These are phyloP conservation scores for Nasonovia ribisnigri DNA, from an alignment of 2,888 invertebrate genomes.

Conservation along the genomic window DNA sequence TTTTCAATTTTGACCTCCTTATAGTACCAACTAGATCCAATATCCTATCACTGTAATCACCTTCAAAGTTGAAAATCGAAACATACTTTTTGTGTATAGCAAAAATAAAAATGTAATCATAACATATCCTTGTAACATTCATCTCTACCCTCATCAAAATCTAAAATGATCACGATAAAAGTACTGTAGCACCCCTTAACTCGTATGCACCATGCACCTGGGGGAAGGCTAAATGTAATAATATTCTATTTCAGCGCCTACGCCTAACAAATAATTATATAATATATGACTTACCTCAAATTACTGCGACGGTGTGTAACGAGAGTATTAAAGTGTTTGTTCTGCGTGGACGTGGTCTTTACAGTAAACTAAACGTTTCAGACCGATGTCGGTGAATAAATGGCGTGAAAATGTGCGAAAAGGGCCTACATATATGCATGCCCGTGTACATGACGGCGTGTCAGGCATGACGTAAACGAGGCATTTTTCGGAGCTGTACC, in stretches of 20 bases:
- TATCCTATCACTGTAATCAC: too few species aligned
- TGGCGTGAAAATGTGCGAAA: neutral
- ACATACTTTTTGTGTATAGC: too few species aligned
- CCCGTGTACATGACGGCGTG: neutral
- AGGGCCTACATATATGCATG: neutral
- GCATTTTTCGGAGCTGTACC: neutral
- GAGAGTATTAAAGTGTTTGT: neutral
- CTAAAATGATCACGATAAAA: neutral
- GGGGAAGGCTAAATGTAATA: neutral
- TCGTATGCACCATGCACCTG: neutral
- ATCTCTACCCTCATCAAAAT: neutral
- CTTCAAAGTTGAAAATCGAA: too few species aligned
- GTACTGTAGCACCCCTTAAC: too few species aligned
- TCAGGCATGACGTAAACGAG: neutral
- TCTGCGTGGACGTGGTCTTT: neutral
- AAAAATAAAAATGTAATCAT: too few species aligned
- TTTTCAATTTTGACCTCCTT: too few species aligned
- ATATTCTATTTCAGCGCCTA: neutral
- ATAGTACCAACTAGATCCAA: too few species aligned
- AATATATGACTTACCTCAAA: neutral
- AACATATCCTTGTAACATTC: too few species aligned
- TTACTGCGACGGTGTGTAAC: neutral
- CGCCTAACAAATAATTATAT: neutral
- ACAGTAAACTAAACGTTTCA: neutral
- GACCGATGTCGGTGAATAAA: neutral